A percentile compares a stretch with the other conserved stretches of the same genome.
Evolutionary conservation across 2,888 invertebrate genomes (phyloP).

Genomic region (Augiades crinisus): DNA sequence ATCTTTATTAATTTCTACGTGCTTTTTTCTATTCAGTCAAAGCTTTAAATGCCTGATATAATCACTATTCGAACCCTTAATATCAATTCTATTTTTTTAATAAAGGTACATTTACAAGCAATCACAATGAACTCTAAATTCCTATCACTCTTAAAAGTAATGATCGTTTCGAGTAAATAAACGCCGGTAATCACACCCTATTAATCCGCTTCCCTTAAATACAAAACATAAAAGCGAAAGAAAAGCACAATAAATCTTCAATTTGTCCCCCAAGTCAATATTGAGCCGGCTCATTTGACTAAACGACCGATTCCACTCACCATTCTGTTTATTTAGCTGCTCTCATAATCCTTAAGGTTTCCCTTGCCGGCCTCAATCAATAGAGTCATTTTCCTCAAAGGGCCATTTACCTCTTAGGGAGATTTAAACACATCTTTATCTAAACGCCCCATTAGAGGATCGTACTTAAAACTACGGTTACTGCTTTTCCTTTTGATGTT

Average conservation of each 20-base stretch:
- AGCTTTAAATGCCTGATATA: too few species aligned
- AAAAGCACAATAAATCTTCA: slow-evolving; percentile 3
- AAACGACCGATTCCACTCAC: slow-evolving; percentile 7
- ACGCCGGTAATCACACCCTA: not conserved
- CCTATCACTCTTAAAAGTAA: too few species aligned
- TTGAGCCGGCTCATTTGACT: slow-evolving; percentile 16
- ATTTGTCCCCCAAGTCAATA: slow-evolving; percentile 15
- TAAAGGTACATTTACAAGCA: too few species aligned
- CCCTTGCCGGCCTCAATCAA: slow-evolving; percentile 41
- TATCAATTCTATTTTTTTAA: too few species aligned
- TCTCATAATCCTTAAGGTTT: slow-evolving; percentile 8
- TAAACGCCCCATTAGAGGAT: slow-evolving; percentile 18
- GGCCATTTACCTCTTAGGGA: slow-evolving; percentile 47
- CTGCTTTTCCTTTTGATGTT: slow-evolving; percentile 10
- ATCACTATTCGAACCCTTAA: too few species aligned
- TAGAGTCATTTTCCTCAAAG: slow-evolving; percentile 59
- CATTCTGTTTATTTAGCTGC: slow-evolving; percentile 17
- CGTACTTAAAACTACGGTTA: slow-evolving; percentile 20
- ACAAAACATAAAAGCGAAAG: not conserved
- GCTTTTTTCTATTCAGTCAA: too few species aligned
- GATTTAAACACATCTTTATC: slow-evolving; percentile 30
- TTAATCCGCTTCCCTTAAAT: not conserved
- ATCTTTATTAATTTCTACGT: too few species aligned
- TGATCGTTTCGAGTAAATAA: too few species aligned
- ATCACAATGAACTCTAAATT: too few species aligned